Conservation (phyloP, 2,113 vertebrate species). For the Caloenas nicobarica region DNA sequence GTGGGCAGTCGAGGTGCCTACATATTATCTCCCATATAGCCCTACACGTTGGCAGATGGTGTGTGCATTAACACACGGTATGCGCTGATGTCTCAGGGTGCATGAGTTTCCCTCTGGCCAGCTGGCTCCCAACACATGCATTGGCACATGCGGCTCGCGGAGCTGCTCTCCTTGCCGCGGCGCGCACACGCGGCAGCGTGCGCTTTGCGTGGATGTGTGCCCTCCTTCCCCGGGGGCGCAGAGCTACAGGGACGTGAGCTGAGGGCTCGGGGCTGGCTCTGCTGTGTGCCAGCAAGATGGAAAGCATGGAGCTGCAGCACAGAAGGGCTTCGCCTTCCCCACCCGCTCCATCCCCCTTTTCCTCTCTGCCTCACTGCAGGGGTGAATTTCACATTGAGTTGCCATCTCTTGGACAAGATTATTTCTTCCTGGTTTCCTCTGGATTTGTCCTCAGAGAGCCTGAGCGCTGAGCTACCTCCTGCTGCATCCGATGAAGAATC, state of each 20-base stretch:
- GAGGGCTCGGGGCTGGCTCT: background rate
- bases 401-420: background rate
- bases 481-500: background rate
- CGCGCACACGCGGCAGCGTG: accelerated
- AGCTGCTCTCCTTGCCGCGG: background rate
- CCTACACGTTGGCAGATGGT: background rate
- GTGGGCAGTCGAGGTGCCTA: background rate
- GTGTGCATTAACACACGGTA: background rate
- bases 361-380: background rate
- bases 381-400: background rate
- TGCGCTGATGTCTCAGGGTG: background rate
- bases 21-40: background rate
- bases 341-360: too few species aligned
- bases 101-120: background rate
- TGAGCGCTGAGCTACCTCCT: background rate
- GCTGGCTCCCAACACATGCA: background rate
- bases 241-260: background rate
- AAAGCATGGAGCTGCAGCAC: background rate
- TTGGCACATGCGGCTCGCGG: background rate
- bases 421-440: background rate
- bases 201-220: accelerated
- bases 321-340: background rate
- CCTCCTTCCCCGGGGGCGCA: background rate
- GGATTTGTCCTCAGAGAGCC: background rate
- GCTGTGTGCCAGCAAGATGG: background rate